A percentile compares a stretch with the other conserved stretches of the same genome.
Evolutionary conservation across 2,888 invertebrate genomes (phyloP).

Genomic region (Prosapia bicincta): DNA sequence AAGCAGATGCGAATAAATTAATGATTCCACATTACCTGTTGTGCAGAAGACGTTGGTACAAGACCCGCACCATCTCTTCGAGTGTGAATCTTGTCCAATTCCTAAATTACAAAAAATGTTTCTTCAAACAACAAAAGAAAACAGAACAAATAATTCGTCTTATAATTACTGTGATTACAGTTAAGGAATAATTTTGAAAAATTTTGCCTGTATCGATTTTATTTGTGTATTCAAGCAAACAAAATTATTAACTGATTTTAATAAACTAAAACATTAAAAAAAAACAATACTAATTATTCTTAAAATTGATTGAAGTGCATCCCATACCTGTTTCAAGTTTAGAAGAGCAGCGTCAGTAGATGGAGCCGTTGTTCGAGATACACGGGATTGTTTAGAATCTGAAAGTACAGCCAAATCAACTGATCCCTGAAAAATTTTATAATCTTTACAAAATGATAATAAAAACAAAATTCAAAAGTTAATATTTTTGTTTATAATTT

Average conservation of each 20-base stretch:
- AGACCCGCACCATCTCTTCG: conserved; percentile 14
- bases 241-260: too few species aligned
- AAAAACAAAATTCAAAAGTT: too few species aligned
- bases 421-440: neutral
- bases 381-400: neutral
- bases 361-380: neutral
- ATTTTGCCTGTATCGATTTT: too few species aligned
- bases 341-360: neutral
- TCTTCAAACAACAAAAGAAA: conserved; percentile 1
- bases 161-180: too few species aligned
- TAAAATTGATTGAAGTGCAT: too few species aligned
- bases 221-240: too few species aligned
- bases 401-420: neutral
- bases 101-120: conserved; percentile 17
- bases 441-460: too few species aligned
- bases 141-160: neutral
- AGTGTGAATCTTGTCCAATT: conserved; percentile 29
- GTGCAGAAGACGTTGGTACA: neutral
- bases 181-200: too few species aligned
- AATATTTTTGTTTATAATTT: too few species aligned
- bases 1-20: too few species aligned
- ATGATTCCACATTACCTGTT: conserved; percentile 6
- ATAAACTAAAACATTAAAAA: too few species aligned
- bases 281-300: too few species aligned
- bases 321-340: neutral